Percentiles rank a stretch among this genome's conserved stretches.
phyloP scores from a whole-genome alignment of 1,140 invertebrate genomes.

The Dendroctonus ponderosae region DNA sequence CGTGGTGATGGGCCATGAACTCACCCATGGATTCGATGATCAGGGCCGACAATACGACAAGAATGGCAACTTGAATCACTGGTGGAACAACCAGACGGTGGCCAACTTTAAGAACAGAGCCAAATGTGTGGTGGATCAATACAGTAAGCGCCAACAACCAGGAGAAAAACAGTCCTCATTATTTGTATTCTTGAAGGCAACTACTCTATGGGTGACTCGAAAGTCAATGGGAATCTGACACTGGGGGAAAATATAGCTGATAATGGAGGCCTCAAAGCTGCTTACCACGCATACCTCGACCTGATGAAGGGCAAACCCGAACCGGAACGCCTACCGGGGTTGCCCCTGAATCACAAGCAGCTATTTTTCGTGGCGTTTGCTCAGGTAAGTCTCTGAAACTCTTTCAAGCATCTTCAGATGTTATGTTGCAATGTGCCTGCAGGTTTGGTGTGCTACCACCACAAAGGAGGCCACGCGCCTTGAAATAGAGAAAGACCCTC shows the following conservation, averaged over 20 bases:
- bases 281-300: constrained; percentile 79
- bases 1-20: constrained; percentile 92
- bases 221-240: constrained; percentile 75
- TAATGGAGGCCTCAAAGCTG: constrained; percentile 89
- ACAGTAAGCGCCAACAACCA: constrained; percentile 60
- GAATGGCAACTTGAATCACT: constrained; percentile 90
- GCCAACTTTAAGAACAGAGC: constrained; percentile 84
- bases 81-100: constrained; percentile 97
- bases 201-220: constrained; percentile 66
- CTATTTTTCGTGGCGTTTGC: constrained; percentile 92
- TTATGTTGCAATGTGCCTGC: not conserved
- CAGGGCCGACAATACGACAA: constrained; percentile 91
- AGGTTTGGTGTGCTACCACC: constrained; percentile 85
- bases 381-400: constrained; percentile 57
- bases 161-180: no score
- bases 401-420: no score
- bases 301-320: constrained; percentile 42
- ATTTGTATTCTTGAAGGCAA: constrained; percentile 41
- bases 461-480: constrained; percentile 74
- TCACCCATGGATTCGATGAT: constrained; percentile 95
- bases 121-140: constrained; percentile 91
- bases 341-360: constrained; percentile 82
- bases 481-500: constrained; percentile 83
- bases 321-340: constrained; percentile 70
- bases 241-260: constrained; percentile 91